Evolutionary conservation across 2,888 invertebrate genomes (phyloP).

Genomic region (Hirtodrosophila cameraria): DNA sequence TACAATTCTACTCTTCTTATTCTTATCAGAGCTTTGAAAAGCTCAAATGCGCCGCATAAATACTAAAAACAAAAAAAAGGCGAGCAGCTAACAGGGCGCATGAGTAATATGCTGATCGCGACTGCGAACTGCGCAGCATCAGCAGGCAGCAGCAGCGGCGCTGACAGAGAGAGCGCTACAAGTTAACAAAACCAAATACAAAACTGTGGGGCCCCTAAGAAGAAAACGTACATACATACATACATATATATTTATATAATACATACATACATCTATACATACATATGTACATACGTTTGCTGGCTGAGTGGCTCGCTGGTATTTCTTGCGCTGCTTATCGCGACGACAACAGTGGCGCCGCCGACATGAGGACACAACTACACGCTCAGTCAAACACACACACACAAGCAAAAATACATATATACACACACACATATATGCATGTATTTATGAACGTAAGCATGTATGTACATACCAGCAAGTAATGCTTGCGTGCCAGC

Average conservation of each 20-base stretch:
- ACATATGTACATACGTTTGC: conserved; percentile 27
- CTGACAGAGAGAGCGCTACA: conserved; percentile 34
- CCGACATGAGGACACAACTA: conserved; percentile 71
- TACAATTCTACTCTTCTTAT: conserved; percentile 1
- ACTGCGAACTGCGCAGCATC: conserved; percentile 42
- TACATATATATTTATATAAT: neutral
- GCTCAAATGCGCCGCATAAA: conserved; percentile 33
- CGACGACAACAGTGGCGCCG: conserved; percentile 77
- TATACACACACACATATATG: neutral
- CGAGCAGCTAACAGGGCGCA: conserved; percentile 43
- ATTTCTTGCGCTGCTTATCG: conserved; percentile 76
- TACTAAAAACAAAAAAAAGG: too few species aligned
- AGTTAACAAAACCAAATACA: conserved; percentile 49
- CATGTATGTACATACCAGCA: conserved; percentile 9
- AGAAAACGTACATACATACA: conserved; percentile 28
- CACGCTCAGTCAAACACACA: conserved; percentile 29
- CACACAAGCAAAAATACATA: conserved; percentile 4
- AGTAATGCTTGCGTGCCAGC: conserved; percentile 71
- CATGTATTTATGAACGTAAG: conserved; percentile 3
- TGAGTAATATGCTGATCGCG: conserved; percentile 50
- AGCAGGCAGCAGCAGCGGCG: conserved; percentile 39
- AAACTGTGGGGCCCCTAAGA: conserved; percentile 47
- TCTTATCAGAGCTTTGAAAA: conserved; percentile 36
- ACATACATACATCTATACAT: neutral
- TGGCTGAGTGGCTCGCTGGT: conserved; percentile 59